A percentile compares a stretch with the other conserved stretches of the same genome.
phyloP scores from a whole-genome alignment of 2,797 vertebrate species.

The Dromococcyx pavoninus region DNA sequence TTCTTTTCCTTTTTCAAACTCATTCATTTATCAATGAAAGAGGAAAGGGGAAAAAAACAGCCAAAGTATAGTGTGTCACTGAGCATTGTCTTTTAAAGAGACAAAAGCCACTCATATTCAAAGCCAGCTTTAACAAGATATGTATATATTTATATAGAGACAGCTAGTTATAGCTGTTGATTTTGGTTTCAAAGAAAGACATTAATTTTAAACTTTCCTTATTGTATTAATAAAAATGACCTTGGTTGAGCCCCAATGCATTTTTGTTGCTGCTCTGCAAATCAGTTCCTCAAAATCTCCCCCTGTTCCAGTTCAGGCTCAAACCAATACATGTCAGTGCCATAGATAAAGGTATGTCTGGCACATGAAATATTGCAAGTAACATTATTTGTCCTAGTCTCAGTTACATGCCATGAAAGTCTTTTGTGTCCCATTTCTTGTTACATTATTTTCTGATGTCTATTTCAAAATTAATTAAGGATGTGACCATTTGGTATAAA shows the following conservation, averaged over 20 bases:
- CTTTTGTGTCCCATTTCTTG: not conserved
- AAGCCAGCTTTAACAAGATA: not conserved
- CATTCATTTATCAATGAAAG: not conserved
- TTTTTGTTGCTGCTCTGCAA: not conserved
- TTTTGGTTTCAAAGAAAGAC: not conserved
- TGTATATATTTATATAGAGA: not conserved
- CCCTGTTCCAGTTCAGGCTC: not conserved
- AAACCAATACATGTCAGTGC: not conserved
- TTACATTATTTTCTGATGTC: not conserved
- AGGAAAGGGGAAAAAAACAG: not conserved
- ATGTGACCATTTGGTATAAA: not conserved
- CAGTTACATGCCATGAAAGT: not conserved
- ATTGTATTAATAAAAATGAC: not conserved
- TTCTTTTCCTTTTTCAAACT: not conserved
- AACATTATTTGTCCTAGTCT: not conserved
- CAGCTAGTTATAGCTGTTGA: not conserved
- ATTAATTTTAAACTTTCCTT: not conserved
- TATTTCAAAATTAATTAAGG: not conserved
- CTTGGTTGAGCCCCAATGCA: not conserved
- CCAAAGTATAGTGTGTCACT: not conserved
- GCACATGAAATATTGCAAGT: not conserved
- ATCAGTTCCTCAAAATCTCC: not conserved
- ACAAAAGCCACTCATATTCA: not conserved
- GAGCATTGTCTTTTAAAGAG: not conserved
- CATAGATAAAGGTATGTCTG: not conserved